Evolutionary conservation across 2,888 invertebrate species (phyloP), one percentile per base, ranked within the genome.

Genomic region (Fragum whitleyi): DNA sequence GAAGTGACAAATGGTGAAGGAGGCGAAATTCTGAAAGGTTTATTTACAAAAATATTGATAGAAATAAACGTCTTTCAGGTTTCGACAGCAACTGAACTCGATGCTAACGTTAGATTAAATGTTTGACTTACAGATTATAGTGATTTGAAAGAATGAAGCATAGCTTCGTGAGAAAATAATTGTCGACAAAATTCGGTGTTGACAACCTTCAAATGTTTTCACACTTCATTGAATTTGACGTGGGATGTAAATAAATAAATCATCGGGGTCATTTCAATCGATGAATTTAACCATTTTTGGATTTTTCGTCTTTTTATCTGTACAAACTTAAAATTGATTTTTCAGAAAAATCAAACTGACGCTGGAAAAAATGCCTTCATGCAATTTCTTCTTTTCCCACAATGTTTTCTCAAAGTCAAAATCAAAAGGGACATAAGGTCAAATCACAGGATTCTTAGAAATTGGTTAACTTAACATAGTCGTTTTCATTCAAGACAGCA

Each of bases 1-100:
- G 77, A 81, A 77, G 77, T 77, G 5, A 23, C 9, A 47, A 47
- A 47, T 14, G 3, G 57, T 3, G 14, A 16, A n/a, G 47, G 57
- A 5, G 23, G 23, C 26, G 28, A 28, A 7, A 26, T 57, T 23
- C n/a, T 11, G 9, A 3, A 21, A 26, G 26, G 21, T 57, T 57
- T 57, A 23, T 57, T 57, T 57, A 57, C 57, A 57, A 57, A 57
- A 23, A 1, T 57, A 23, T 26, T 23, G 57, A 9, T 3, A 23
- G 23, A 57, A 26, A 57, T 57, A 23, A 21, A 57, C 3, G 23
- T 3, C 19, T 57, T 57, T 5, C 2, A 57, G 23, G 21, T 14
- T 19, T 23, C 23, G 57, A 23, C 57, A 57, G 57, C 26, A 21
- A 2, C 3, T n/a, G 23, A 57, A 57, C 11, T n/a, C 23, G 23